Base-by-base conservation (phyloP, 2,797 vertebrate species). In the Enteromius radiatus region DNA sequence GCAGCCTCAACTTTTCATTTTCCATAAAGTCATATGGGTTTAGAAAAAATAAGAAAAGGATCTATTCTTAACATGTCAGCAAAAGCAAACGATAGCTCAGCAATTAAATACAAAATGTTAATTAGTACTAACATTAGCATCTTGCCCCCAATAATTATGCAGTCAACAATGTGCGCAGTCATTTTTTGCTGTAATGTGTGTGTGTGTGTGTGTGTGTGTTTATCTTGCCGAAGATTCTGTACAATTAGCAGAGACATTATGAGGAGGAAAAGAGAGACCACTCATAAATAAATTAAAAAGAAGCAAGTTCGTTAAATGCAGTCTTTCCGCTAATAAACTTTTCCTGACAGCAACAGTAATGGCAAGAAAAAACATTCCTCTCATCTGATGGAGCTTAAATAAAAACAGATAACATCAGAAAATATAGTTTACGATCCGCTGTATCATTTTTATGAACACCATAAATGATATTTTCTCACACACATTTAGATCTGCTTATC, bases 51-150 rank as follows among this genome's bases (percentile, higher is more conserved):
- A 3, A 59, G 4, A n/a, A 52, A 74, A 74, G 14, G 15, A 54
- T 28, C 47, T 56, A 26, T 69, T 41, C 47, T 19, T 49, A 45
- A 33, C 41, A 45, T 70, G 52, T 71, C 52, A 45, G 49, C 68
- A 43, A 71, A 61, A 70, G 61, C 38, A 67, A 45, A 78, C 8
- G 41, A 45, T 23, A 33, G 19, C 38, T 36, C 33, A 71, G 54
- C 23, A 45, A 45, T 47, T 45, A 56, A 80, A 68, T 47, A 8
- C 36, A 80, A 38, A 80, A 71, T 71, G 49, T 45, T 80, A 69
- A 80, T 56, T 56, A 69, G 49, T 21, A 69, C 47, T 68, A 49
- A 68, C 41, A 28, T 80, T 56, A 70, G 78, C 26, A 56, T 71
- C 54, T 59, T 31, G 10, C 26, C 49, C 33, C 49, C 23, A 80